phyloP scores from a whole-genome alignment of 2,113 vertebrate genomes.

The Octodon degus region DNA sequence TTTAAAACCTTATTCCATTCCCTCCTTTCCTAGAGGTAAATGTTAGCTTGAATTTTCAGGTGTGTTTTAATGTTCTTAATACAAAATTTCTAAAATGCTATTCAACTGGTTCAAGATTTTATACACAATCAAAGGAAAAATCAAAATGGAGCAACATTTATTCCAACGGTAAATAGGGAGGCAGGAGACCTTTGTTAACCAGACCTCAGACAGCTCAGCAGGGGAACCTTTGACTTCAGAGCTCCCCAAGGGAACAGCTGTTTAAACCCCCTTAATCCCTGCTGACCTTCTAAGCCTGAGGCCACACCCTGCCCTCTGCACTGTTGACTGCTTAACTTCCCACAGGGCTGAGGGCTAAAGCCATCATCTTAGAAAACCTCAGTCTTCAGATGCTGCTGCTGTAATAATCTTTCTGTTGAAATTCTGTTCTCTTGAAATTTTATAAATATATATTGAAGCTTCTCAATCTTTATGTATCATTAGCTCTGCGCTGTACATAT shows the following conservation, averaged over 20 bases:
- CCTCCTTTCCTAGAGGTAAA: background rate
- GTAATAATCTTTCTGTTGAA: background rate
- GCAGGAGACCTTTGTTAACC: background rate
- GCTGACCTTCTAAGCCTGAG: background rate
- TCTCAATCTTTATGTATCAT: background rate
- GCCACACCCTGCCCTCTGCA: background rate
- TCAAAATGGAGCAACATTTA: background rate
- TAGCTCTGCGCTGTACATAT: background rate
- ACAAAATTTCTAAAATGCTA: background rate
- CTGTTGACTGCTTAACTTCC: background rate
- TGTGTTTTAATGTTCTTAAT: background rate
- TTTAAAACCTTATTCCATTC: background rate
- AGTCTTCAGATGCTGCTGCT: background rate
- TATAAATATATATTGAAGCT: background rate
- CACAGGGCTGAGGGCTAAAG: background rate
- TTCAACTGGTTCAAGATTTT: background rate
- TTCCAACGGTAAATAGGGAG: background rate
- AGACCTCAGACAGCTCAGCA: too few species aligned
- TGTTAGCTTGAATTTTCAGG: background rate
- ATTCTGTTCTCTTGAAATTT: background rate
- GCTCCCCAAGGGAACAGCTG: background rate
- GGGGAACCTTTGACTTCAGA: background rate
- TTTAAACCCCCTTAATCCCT: background rate
- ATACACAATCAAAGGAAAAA: background rate
- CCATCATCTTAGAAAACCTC: background rate